phyloP scores from a whole-genome alignment of 2,113 vertebrate species.

The Empidonax alnorum region DNA sequence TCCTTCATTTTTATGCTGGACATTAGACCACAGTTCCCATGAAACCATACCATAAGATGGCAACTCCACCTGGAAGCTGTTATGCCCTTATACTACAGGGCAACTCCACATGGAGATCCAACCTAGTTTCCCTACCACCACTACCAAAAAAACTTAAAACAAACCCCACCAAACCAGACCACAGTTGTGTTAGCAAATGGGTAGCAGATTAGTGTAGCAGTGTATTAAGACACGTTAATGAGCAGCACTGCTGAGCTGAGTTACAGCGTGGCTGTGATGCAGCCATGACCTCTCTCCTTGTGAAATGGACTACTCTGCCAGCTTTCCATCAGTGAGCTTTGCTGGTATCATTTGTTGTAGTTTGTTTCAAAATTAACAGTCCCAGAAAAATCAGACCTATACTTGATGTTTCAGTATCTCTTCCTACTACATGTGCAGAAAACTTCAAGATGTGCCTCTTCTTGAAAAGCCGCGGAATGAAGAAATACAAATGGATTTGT shows the following conservation, averaged over 20 bases:
- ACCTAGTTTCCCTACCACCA: background rate
- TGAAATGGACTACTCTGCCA: background rate
- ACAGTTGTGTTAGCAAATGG: background rate
- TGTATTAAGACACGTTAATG: background rate
- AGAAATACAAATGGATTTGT: background rate
- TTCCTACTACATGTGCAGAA: background rate
- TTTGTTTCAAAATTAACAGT: background rate
- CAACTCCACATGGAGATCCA: background rate
- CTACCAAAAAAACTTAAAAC: fast-evolving
- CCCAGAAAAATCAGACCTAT: background rate
- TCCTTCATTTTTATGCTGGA: background rate
- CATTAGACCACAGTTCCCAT: background rate
- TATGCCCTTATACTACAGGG: background rate
- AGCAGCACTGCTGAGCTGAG: background rate
- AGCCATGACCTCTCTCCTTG: background rate
- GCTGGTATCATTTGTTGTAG: background rate
- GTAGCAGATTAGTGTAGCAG: background rate
- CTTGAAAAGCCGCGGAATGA: background rate
- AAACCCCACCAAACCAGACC: background rate
- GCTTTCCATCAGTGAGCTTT: background rate
- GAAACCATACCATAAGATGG: background rate
- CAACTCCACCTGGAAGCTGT: background rate
- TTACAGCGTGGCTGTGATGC: fast-evolving
- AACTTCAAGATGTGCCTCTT: background rate
- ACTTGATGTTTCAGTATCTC: background rate